Percentiles rank a stretch among this genome's conserved stretches.
Conservation (phyloP, 2,888 invertebrate genomes). For the Lasiommata megera region DNA sequence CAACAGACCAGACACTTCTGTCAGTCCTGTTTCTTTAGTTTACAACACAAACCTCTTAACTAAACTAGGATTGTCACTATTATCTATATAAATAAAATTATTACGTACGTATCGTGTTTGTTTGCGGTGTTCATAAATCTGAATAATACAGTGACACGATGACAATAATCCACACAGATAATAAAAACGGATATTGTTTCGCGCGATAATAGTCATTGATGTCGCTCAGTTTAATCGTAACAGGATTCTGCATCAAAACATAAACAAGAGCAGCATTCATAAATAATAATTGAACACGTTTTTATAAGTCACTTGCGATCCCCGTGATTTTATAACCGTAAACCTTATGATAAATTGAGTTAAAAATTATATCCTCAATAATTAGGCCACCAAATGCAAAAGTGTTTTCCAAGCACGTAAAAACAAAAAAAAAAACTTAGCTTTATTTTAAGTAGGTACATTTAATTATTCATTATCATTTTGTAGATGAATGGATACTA, state of each 20-base stretch:
- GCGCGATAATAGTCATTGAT: neutral
- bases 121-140: conserved; percentile 11
- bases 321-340: too few relatives aligned
- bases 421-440: too few relatives aligned
- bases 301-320: neutral
- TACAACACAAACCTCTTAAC: too few relatives aligned
- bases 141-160: neutral
- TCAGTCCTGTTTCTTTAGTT: too few relatives aligned
- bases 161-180: conserved; percentile 10
- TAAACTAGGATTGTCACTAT: too few relatives aligned
- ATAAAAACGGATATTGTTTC: conserved; percentile 9
- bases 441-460: too few relatives aligned
- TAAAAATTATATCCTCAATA: too few relatives aligned
- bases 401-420: too few relatives aligned
- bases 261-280: neutral
- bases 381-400: too few relatives aligned
- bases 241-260: neutral
- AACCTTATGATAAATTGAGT: too few relatives aligned
- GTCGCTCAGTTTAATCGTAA: neutral
- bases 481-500: neutral
- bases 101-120: neutral
- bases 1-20: too few relatives aligned
- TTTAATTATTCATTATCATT: too few relatives aligned
- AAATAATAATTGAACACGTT: neutral
- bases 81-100: neutral